Conservation (phyloP, 2,113 vertebrate genomes). For the Plecturocebus donacophilus region DNA sequence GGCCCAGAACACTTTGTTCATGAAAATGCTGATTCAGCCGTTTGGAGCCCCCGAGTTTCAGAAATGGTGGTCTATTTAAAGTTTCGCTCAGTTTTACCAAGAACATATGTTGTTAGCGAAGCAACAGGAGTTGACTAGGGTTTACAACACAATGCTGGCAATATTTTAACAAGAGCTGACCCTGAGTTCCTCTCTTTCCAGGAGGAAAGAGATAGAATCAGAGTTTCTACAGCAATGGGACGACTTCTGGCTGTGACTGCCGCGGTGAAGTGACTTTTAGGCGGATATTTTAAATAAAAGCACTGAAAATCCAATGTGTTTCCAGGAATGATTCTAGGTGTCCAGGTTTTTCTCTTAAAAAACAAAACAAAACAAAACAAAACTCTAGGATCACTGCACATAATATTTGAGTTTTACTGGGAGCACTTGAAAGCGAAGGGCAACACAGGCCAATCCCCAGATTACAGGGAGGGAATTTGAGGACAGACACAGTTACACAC, state of each 20-base stretch:
- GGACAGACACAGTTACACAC: constrained; percentile 61
- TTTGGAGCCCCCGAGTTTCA: constrained; percentile 75
- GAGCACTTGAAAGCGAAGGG: constrained; percentile 57
- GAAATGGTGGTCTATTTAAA: constrained; percentile 73
- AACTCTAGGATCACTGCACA: neutral
- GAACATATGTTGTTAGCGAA: constrained; percentile 74
- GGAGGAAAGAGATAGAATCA: neutral
- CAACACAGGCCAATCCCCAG: constrained; percentile 71
- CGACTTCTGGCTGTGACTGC: neutral
- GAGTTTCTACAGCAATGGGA: neutral
- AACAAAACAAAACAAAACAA: neutral
- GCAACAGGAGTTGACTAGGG: constrained; percentile 54
- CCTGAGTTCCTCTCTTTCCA: neutral
- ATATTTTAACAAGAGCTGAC: neutral
- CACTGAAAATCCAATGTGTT: neutral
- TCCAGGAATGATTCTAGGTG: constrained; percentile 18
- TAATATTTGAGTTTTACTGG: neutral
- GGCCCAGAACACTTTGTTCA: constrained; percentile 74
- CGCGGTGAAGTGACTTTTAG: neutral
- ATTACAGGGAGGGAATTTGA: constrained; percentile 76
- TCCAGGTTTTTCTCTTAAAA: neutral
- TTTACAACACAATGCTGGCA: constrained; percentile 39
- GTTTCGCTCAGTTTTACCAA: constrained; percentile 58
- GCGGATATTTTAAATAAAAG: neutral
- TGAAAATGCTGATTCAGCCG: constrained; percentile 85